These are phyloP conservation scores for Asobara japonica DNA, from an alignment of 1,140 invertebrate genomes.

Conservation along the genomic window DNA sequence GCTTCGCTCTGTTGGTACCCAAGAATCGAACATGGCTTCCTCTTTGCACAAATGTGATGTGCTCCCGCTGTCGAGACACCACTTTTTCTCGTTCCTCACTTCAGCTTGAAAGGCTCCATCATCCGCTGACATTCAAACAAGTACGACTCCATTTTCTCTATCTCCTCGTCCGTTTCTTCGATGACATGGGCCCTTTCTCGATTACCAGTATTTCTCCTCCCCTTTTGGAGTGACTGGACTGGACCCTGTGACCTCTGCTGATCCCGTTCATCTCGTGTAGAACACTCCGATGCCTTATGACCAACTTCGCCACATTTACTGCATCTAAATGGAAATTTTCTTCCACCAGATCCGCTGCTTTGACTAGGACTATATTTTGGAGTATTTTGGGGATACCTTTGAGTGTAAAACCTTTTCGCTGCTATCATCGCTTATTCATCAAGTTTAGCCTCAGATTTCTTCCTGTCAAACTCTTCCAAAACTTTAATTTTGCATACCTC, in stretches of 20 bases:
- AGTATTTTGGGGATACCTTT: not conserved
- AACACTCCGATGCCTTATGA: not conserved
- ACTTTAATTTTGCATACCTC: not conserved
- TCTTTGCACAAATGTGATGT: constrained; percentile 3
- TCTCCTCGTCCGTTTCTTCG: not conserved
- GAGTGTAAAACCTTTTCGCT: not conserved
- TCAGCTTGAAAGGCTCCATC: not conserved
- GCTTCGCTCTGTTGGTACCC: not conserved
- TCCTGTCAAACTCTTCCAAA: constrained; percentile 5
- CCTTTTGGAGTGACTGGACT: not conserved
- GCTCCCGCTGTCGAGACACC: not conserved
- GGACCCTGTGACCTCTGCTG: not conserved
- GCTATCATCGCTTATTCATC: not conserved
- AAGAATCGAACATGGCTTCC: not conserved
- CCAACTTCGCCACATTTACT: not conserved
- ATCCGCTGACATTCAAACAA: not conserved
- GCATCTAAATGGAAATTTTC: constrained; percentile 11
- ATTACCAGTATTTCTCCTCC: too few relatives aligned
- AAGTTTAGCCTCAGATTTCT: not conserved
- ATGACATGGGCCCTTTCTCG: not conserved
- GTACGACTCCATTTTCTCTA: too few relatives aligned
- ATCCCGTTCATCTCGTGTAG: not conserved
- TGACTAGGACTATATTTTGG: not conserved
- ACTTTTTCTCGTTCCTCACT: not conserved
- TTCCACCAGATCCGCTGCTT: not conserved